Percentiles rank a stretch among this genome's conserved stretches.
phyloP scores from a whole-genome alignment of 2,113 vertebrate genomes.

The Rhinolophus sinicus region DNA sequence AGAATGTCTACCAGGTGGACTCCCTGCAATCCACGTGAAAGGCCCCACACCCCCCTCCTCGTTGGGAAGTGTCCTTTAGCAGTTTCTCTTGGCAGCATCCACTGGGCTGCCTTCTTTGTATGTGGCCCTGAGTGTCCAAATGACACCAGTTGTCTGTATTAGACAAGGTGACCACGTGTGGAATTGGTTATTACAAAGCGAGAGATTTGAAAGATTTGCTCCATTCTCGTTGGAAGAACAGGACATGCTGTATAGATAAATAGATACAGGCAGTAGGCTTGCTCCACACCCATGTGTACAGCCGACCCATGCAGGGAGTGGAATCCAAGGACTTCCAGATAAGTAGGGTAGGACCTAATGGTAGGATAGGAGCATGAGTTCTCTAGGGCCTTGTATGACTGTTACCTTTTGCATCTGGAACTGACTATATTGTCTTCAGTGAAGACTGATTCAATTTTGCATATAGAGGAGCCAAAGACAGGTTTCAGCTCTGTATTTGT shows the following conservation, averaged over 20 bases:
- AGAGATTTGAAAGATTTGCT: conserved; percentile 80
- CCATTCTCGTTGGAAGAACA: conserved; percentile 73
- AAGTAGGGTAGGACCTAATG: conserved; percentile 82
- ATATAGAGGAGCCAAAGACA: conserved; percentile 90
- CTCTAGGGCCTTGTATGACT: conserved; percentile 75
- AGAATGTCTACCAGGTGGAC: conserved; percentile 99
- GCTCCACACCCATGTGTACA: conserved; percentile 62
- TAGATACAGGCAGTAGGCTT: conserved; percentile 76
- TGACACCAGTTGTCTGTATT: conserved; percentile 83
- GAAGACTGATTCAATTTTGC: conserved; percentile 91
- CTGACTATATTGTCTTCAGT: conserved; percentile 92
- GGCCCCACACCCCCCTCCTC: not conserved
- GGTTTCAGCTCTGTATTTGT: conserved; percentile 89
- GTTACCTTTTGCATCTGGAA: conserved; percentile 79
- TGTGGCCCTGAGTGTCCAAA: conserved; percentile 78
- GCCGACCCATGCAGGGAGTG: conserved; percentile 78
- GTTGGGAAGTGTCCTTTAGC: conserved; percentile 77
- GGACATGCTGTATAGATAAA: conserved; percentile 69
- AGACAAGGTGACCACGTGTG: conserved; percentile 84
- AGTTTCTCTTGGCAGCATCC: conserved; percentile 84
- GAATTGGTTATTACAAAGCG: conserved; percentile 84
- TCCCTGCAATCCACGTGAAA: conserved; percentile 97
- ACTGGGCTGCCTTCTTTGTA: conserved; percentile 85
- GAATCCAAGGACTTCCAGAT: conserved; percentile 83
- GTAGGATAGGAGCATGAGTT: conserved; percentile 79